A percentile compares a stretch with the other conserved stretches of the same genome.
Evolutionary conservation across 2,888 invertebrate genomes (phyloP).

Genomic region (Liopterus haemorrhoidalis): DNA sequence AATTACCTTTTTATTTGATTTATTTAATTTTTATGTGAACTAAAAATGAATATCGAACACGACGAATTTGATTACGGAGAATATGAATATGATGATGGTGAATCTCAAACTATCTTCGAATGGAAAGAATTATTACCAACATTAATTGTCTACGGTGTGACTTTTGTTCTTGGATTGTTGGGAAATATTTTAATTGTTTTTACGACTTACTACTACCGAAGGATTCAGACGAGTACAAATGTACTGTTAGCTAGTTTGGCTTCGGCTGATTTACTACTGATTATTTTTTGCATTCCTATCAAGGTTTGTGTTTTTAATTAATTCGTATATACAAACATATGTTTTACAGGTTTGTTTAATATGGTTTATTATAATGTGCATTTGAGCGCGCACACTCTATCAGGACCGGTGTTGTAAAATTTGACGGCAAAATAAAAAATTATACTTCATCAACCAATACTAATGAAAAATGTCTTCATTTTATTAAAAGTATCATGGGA

Average conservation of each 20-base stretch:
- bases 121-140: slow-evolving; percentile 54
- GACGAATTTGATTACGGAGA: slow-evolving; percentile 35
- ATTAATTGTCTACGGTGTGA: slow-evolving; percentile 53
- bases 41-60: background rate
- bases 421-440: too few relatives aligned
- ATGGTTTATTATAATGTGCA: too few relatives aligned
- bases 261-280: slow-evolving; percentile 62
- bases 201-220: slow-evolving; percentile 50
- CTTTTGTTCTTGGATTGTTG: slow-evolving; percentile 54
- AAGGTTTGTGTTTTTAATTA: slow-evolving; percentile 50
- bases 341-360: too few relatives aligned
- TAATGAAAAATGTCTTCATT: too few relatives aligned
- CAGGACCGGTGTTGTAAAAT: too few relatives aligned
- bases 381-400: too few relatives aligned
- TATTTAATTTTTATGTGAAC: background rate
- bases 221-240: slow-evolving; percentile 60
- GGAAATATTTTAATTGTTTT: slow-evolving; percentile 55
- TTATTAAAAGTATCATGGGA: too few relatives aligned
- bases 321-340: too few relatives aligned
- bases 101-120: slow-evolving; percentile 46
- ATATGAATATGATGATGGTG: slow-evolving; percentile 49
- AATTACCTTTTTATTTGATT: too few relatives aligned
- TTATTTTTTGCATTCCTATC: slow-evolving; percentile 64
- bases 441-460: too few relatives aligned
- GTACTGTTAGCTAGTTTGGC: slow-evolving; percentile 63